A percentile compares a stretch with the other conserved stretches of the same genome.
Evolutionary conservation across 2,888 invertebrate species (phyloP).

Genomic region (Xanthorhoe spadicearia): DNA sequence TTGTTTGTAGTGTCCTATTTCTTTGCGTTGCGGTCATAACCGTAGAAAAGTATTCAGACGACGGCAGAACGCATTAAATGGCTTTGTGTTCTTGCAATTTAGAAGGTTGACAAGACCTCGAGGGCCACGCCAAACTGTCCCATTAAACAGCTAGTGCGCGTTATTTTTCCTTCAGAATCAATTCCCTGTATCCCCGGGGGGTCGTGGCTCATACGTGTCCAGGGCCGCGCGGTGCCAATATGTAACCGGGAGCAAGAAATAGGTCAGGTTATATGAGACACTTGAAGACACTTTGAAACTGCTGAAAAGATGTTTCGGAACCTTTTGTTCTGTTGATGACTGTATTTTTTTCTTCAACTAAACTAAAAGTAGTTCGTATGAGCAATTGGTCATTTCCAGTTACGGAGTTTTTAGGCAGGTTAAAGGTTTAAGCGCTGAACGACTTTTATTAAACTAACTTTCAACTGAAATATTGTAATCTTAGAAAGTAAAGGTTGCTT

Average conservation of each 20-base stretch:
- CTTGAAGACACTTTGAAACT: conserved; percentile 4
- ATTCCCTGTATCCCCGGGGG: conserved; percentile 57
- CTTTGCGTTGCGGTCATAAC: neutral
- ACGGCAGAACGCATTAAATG: neutral
- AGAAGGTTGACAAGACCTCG: neutral
- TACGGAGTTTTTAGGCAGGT: too few species aligned
- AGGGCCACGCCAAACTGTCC: conserved; percentile 12
- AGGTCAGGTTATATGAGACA: conserved; percentile 38
- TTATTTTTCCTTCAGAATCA: conserved; percentile 60
- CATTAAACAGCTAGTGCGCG: conserved; percentile 28
- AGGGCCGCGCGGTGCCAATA: conserved; percentile 49
- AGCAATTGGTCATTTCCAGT: too few species aligned
- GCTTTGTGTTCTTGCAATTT: neutral
- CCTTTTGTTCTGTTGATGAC: neutral
- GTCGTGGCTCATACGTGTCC: conserved; percentile 61
- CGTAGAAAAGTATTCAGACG: neutral
- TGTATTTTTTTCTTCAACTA: too few species aligned
- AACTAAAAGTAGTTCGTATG: too few species aligned
- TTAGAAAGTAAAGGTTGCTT: neutral
- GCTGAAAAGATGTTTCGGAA: neutral
- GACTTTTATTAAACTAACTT: neutral
- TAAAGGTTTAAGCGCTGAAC: too few species aligned
- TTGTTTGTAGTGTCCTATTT: neutral
- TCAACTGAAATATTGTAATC: neutral
- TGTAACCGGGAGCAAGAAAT: conserved; percentile 43